Evolutionary conservation across 2,888 invertebrate genomes (phyloP).

Genomic region (Eupithecia abbreviata): DNA sequence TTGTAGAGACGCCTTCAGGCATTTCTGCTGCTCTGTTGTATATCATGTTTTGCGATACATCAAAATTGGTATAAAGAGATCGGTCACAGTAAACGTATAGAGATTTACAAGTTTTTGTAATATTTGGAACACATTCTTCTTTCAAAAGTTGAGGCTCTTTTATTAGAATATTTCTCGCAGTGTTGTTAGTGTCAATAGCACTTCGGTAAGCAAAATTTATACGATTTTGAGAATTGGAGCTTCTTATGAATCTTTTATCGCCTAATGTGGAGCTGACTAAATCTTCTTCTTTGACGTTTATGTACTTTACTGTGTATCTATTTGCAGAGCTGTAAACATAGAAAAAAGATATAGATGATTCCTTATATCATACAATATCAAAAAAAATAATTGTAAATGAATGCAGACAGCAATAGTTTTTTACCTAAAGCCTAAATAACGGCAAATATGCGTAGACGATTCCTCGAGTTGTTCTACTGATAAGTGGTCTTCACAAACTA

Average conservation of each 20-base stretch:
- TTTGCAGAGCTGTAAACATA: constrained; percentile 66
- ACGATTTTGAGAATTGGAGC: constrained; percentile 52
- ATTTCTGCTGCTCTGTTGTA: constrained; percentile 51
- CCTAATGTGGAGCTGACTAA: constrained; percentile 46
- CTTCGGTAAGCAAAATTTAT: constrained; percentile 66
- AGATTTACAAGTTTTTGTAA: constrained; percentile 80
- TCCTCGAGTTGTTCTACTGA: constrained; percentile 71
- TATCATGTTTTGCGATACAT: constrained; percentile 55
- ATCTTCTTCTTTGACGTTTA: constrained; percentile 66
- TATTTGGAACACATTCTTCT: constrained; percentile 75
- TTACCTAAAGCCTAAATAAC: constrained; percentile 87
- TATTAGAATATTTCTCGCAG: constrained; percentile 59
- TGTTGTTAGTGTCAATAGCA: constrained; percentile 48
- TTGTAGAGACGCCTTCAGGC: constrained; percentile 33
- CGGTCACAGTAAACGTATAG: constrained; percentile 82
- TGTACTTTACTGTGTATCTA: constrained; percentile 67
- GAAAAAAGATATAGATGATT: constrained; percentile 3
- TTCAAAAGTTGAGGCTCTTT: constrained; percentile 70
- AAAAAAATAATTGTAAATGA: neutral
- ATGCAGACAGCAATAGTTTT: neutral
- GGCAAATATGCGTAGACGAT: constrained; percentile 85
- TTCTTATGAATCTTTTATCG: constrained; percentile 57
- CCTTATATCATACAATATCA: neutral
- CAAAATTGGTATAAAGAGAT: constrained; percentile 68
- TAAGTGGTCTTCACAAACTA: constrained; percentile 84